These are phyloP conservation scores for Leptinotarsa tumamoca DNA, from an alignment of 2,888 invertebrate species.

Conservation along the genomic window DNA sequence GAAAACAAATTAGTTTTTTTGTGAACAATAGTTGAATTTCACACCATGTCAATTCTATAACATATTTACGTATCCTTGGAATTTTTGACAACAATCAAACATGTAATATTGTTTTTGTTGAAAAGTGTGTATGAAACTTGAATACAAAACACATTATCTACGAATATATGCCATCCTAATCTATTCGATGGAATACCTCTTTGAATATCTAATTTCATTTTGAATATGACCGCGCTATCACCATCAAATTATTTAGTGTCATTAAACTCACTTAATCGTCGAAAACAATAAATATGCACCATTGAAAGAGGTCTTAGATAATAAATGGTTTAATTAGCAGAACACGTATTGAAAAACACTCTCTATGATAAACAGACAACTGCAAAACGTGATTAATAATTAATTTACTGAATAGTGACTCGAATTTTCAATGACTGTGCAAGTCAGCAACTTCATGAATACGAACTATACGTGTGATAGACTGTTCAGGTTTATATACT, in stretches of 20 bases:
- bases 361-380: constrained; percentile 52
- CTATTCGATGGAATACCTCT: constrained; percentile 41
- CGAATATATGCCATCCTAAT: constrained; percentile 44
- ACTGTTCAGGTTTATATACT: constrained; percentile 36
- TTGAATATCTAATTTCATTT: constrained; percentile 49
- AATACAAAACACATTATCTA: constrained; percentile 43
- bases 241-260: constrained; percentile 47
- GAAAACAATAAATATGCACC: constrained; percentile 49
- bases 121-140: constrained; percentile 35
- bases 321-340: constrained; percentile 55
- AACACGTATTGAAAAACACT: constrained; percentile 54
- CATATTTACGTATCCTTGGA: no score
- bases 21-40: no score
- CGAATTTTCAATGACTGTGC: constrained; percentile 50
- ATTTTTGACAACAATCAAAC: background rate
- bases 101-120: constrained; percentile 2
- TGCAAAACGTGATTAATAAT: constrained; percentile 55
- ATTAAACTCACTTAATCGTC: constrained; percentile 47
- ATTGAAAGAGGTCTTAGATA: constrained; percentile 49
- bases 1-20: no score
- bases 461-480: constrained; percentile 39
- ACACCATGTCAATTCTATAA: no score
- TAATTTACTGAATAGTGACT: constrained; percentile 53
- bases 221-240: constrained; percentile 47
- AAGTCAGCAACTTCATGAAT: constrained; percentile 43